These are phyloP conservation scores for Neopelma chrysocephalum DNA, from an alignment of 2,797 vertebrate species.

Conservation along the genomic window DNA sequence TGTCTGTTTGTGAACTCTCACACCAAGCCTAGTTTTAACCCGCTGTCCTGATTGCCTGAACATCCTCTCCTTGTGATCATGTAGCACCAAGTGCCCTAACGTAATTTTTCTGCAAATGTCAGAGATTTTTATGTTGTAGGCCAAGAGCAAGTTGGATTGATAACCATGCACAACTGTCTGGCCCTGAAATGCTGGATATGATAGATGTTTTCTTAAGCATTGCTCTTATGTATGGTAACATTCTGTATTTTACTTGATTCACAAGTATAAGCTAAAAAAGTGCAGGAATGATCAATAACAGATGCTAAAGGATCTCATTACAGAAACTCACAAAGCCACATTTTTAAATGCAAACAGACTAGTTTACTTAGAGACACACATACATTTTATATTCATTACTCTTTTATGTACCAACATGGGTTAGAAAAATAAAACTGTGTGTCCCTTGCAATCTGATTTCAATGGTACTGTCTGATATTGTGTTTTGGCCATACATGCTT, in stretches of 20 bases:
- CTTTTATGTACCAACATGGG: neutral
- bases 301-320: conserved; percentile 29
- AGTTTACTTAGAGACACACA: conserved; percentile 22
- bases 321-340: conserved; percentile 15
- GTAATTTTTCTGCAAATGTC: neutral
- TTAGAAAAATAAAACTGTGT: conserved; percentile 10
- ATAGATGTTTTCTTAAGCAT: neutral
- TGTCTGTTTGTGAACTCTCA: neutral
- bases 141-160: neutral
- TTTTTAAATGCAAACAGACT: conserved; percentile 32
- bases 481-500: neutral
- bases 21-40: neutral
- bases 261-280: conserved; percentile 21
- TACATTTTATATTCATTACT: neutral
- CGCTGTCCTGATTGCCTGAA: neutral
- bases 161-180: neutral
- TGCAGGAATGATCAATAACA: conserved; percentile 29
- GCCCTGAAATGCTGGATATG: neutral
- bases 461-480: neutral
- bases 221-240: neutral
- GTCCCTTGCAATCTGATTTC: neutral
- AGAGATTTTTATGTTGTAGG: neutral
- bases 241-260: neutral
- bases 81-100: neutral
- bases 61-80: neutral